Base-by-base conservation (phyloP, 2,113 vertebrate genomes). In the Hyaena hyaena region DNA sequence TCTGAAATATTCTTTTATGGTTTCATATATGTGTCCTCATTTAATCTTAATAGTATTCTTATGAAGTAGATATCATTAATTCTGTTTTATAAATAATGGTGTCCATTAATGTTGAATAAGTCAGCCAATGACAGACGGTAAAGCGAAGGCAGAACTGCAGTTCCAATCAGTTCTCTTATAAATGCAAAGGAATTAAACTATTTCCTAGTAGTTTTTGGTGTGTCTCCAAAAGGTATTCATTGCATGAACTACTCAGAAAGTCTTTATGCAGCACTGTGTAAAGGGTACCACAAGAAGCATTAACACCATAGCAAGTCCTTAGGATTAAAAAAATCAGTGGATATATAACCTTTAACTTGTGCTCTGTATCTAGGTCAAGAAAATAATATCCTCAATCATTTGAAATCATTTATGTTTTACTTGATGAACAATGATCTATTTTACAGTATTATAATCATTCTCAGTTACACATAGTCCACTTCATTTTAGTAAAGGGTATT, bases 341-440 rank as follows among this genome's bases (percentile, higher is more conserved):
- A 55, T 21, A 55, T 11, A 39, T 28, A 43, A 90, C 35, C 31
- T 95, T 55, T 63, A 87, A 95, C n/a, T 61, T 73, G 43, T 82
- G 31, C 10, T 77, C n/a, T 10, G 2, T n/a, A 53, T 66, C n/a
- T 24, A 48, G 50, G 86, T 65, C 74, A 93, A 83, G 83, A 65
- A 65, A 69, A 86, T 82, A 93, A 77, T 12, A 92, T 39, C 28
- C 21, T 87, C 21, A 93, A 23, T 71, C 19, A 69, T 43, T 53
- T 43, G 14, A 69, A 89, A 86, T 90, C 14, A 53, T 8, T 74
- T 33, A 11, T 15, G 31, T 91, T 61, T 91, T 93, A 82, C 2
- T 63, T 93, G 80, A 85, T 81, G 24, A 66, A 48, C 35, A 88
- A 61, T 9, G 58, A 89, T 66, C 39, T 93, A 35, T 95, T 95